Evolutionary conservation across 1,140 invertebrate species (phyloP).

Genomic region (Scaptomyza hsui): DNA sequence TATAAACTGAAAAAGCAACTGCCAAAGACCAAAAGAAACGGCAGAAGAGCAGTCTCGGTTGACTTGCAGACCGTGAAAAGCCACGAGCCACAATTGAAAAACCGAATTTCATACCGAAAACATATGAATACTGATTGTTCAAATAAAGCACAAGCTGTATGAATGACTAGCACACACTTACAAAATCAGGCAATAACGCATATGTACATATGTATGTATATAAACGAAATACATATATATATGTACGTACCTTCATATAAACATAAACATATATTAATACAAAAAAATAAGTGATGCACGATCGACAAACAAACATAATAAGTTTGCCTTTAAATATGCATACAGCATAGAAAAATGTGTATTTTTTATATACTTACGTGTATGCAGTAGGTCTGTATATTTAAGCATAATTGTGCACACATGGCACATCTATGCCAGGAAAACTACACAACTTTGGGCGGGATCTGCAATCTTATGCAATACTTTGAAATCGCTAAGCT

Average conservation of each 20-base stretch:
- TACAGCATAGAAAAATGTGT: not conserved
- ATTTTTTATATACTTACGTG: not conserved
- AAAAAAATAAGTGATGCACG: conserved; percentile 1
- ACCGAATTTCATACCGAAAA: conserved; percentile 81
- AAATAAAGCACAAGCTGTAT: conserved; percentile 67
- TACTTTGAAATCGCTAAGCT: too few species aligned
- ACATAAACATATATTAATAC: not conserved
- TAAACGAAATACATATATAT: not conserved
- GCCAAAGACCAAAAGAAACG: conserved; percentile 73
- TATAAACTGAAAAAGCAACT: conserved; percentile 57
- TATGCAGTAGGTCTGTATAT: conserved; percentile 7
- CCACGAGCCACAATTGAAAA: conserved; percentile 83
- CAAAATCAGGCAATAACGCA: conserved; percentile 4
- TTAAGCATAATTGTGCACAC: not conserved
- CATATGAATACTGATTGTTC: conserved; percentile 76
- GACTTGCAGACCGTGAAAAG: conserved; percentile 81
- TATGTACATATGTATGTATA: not conserved
- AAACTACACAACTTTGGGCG: too few species aligned
- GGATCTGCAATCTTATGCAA: too few species aligned
- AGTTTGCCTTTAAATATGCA: too few species aligned
- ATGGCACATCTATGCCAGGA: too few species aligned
- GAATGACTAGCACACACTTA: conserved; percentile 24
- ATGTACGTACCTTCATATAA: too few species aligned
- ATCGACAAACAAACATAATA: not conserved
- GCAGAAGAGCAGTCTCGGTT: conserved; percentile 78